Base-by-base conservation (phyloP, 2,888 invertebrate species). In the Harpalus rubripes region DNA sequence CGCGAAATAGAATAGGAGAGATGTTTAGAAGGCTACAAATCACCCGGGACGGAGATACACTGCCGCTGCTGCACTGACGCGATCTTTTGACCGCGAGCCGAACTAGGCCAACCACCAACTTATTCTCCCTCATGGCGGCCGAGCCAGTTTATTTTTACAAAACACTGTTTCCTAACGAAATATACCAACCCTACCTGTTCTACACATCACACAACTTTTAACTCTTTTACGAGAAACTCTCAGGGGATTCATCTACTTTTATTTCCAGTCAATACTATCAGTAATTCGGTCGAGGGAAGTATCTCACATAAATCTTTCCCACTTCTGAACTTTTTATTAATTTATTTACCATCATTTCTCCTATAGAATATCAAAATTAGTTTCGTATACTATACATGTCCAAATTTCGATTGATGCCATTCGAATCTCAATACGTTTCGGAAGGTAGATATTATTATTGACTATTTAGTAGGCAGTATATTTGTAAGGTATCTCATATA, bases 11-110 rank as follows among this genome's bases (percentile, higher is more conserved):
- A 91, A 91, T 90, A 91, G 90, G 59, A 87, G 89, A 90, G 90
- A 90, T 90, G 90, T 90, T 91, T 90, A 90, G 89, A 89, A 89
- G 89, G 88, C 90, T 89, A 91, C 91, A 91, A 91, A 91, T 91
- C 91, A 91, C 87, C 87, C 87, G 65, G 76, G 82, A 86, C 82
- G 82, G 72, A 86, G 86, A 86, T 85, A 85, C 85, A 85, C 85
- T 85, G 85, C 56, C 56, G 22, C 74, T 78, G 52, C 68, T 82
- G 82, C 82, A 72, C 32, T 82, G 41, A 68, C 76, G 74, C 83
- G 83, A 83, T 83, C 83, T 83, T 83, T 83, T 83, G 61, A 83
- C 83, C 83, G 83, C 74, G 12, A 74, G 22, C 72, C 83, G 74
- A 82, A 82, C 82, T 82, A 82, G 72, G 65, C 52, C 82, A 68